Evolutionary conservation across 2,888 invertebrate species (phyloP), one percentile per base, ranked within the genome.

Genomic region (Luperina testacea): DNA sequence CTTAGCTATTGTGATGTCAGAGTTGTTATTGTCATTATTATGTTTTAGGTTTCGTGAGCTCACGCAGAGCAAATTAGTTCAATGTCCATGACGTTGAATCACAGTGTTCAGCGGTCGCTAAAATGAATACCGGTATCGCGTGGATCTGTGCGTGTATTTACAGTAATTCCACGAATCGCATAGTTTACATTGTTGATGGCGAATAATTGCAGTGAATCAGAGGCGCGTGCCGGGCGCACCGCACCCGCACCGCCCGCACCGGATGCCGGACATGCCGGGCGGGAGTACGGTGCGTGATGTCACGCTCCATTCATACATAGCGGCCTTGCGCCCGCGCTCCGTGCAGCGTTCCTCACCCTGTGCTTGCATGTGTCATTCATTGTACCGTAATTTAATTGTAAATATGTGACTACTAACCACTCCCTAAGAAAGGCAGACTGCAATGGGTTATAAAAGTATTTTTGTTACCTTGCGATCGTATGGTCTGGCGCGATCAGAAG

Each of bases 271-370:
- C 72, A 69, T 48, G 65, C 69, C 59, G 65, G 32, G 27, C 27
- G 17, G 61, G 48, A 84, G 72, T 77, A 75, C 81, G 72, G 59
- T 63, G 72, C 68, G 65, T 89, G 89, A 89, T 86, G 90, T 89
- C 89, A 89, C 67, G 72, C 77, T 74, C 77, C 90, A 89, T 88
- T 89, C 88, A 90, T 63, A 70, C 78, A 45, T 69, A 64, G 69
- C 77, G 80, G 61, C 79, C 84, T 72, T 77, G 82, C 42, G 63
- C 81, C 24, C 32, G 42, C 70, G 45, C 20, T 17, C 42, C 67
- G 24, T 11, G n/a, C 48, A 65, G 20, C 65, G 8, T 59, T 69
- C 53, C 20, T 51, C 61, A 27, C 59, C 42, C n/a, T 57, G 57
- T 48, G 32, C 27, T 74, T 45, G 32, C 42, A n/a, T 48, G 63